These are phyloP conservation scores for Amblyopsis rosae DNA, from an alignment of 2,113 vertebrate genomes.

Conservation along the genomic window DNA sequence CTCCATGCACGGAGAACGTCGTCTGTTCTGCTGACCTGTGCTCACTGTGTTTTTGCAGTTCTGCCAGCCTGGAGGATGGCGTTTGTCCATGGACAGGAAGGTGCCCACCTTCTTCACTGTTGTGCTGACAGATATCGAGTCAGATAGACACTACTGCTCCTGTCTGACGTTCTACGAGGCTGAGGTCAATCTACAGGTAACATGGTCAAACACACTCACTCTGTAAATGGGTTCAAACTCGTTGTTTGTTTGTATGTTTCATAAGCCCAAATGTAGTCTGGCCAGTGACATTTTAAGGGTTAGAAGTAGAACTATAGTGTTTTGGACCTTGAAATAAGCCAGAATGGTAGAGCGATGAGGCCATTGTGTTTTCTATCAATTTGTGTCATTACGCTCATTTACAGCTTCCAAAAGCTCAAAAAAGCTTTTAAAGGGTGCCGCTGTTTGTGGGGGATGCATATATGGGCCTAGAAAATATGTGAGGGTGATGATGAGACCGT, in stretches of 20 bases:
- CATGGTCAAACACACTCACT: not conserved
- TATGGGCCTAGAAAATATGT: no score
- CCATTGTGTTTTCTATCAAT: no score
- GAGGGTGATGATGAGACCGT: no score
- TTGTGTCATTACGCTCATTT: no score
- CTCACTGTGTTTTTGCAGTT: conserved; percentile 78
- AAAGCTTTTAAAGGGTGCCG: no score
- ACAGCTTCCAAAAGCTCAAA: no score
- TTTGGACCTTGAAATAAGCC: no score
- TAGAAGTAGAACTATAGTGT: no score
- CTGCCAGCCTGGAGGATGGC: conserved; percentile 96
- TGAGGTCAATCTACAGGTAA: conserved; percentile 95
- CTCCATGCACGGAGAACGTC: not conserved
- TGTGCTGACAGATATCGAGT: conserved; percentile 97
- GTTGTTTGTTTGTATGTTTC: not conserved
- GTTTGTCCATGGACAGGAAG: conserved; percentile 88
- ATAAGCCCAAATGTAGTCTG: not conserved
- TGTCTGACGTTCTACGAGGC: conserved; percentile 97
- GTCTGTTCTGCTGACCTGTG: not conserved
- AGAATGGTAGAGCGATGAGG: no score
- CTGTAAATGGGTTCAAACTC: not conserved
- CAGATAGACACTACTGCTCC: conserved; percentile 95
- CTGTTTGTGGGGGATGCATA: no score
- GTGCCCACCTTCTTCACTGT: conserved; percentile 94
- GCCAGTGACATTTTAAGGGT: no score